Evolutionary conservation across 1,140 invertebrate genomes (phyloP).

Genomic region (Thaumatotibia leucotreta): DNA sequence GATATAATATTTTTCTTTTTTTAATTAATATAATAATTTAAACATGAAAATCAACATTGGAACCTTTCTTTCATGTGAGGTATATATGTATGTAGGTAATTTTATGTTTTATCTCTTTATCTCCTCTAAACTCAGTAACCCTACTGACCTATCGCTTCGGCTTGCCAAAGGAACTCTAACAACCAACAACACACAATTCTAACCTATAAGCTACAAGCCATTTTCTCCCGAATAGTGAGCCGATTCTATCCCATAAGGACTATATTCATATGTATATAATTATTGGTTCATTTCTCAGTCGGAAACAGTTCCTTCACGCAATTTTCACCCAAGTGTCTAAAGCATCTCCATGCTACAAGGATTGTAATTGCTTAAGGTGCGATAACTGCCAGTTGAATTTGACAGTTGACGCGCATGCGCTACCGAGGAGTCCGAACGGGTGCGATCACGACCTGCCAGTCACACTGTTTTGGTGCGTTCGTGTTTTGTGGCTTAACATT

Average conservation of each 20-base stretch:
- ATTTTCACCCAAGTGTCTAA: neutral
- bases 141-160: conserved; percentile 5
- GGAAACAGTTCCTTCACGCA: neutral
- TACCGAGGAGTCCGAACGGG: conserved; percentile 14
- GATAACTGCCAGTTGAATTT: conserved; percentile 42
- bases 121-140: neutral
- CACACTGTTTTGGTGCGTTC: conserved; percentile 36
- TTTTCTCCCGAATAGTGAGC: too few species aligned
- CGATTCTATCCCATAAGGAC: neutral
- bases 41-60: too few species aligned
- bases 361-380: neutral
- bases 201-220: neutral
- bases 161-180: conserved; percentile 1
- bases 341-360: neutral
- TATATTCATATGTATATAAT: neutral
- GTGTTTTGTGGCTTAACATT: conserved; percentile 23
- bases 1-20: too few species aligned
- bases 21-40: too few species aligned
- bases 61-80: too few species aligned
- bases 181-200: neutral
- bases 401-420: conserved; percentile 50
- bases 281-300: neutral
- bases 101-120: neutral
- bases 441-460: conserved; percentile 27
- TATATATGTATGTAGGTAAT: too few species aligned